Evolutionary conservation across 2,888 invertebrate species (phyloP).

Genomic region (Phoenoteleia sp.): DNA sequence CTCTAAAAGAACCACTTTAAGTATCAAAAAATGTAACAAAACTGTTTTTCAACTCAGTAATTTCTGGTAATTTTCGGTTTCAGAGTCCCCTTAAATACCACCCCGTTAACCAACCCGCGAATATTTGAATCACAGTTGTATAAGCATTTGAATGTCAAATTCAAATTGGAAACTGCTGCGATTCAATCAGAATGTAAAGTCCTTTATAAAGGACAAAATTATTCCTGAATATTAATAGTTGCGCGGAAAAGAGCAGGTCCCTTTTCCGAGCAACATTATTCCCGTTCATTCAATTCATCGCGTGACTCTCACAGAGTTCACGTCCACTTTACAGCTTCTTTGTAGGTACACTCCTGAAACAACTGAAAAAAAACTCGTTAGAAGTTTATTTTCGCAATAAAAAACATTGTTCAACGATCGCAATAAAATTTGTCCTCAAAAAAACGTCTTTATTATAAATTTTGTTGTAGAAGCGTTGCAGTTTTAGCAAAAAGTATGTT

Average conservation of each 20-base stretch:
- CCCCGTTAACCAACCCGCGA: neutral
- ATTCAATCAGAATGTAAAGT: constrained; percentile 16
- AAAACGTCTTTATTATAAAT: too few species aligned
- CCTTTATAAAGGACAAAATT: constrained; percentile 9
- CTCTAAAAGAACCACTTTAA: too few species aligned
- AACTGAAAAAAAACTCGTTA: constrained; percentile 33
- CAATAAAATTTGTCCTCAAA: too few species aligned
- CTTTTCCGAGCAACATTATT: constrained; percentile 31
- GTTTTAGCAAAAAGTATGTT: too few species aligned
- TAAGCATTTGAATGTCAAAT: constrained; percentile 44
- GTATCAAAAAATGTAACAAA: too few species aligned
- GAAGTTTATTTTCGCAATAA: constrained; percentile 26
- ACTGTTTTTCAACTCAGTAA: too few species aligned
- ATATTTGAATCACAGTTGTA: constrained; percentile 16
- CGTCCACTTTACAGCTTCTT: constrained; percentile 27
- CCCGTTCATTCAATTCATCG: constrained; percentile 30
- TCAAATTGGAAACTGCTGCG: constrained; percentile 10
- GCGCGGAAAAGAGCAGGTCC: constrained; percentile 5
- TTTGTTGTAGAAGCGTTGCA: too few species aligned
- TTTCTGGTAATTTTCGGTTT: too few species aligned
- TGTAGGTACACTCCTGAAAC: constrained; percentile 20
- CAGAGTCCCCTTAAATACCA: too few species aligned
- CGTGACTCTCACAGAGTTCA: constrained; percentile 18
- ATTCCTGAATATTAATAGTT: constrained; percentile 29
- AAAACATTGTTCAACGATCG: too few species aligned